Conservation (phyloP, 1,140 invertebrate genomes). For the Epicauta chinensis region DNA sequence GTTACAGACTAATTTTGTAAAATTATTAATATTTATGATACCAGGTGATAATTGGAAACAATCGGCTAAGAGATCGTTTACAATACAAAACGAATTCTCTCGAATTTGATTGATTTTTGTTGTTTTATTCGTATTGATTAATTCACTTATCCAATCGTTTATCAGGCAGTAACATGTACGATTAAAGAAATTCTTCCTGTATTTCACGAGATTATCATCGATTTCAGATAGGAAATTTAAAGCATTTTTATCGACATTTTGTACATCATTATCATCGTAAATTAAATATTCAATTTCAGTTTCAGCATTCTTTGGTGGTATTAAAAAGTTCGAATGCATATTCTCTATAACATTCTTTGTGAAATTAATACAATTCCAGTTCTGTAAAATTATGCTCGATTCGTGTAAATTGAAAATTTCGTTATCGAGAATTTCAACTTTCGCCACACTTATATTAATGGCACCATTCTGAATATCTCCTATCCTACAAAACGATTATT, state of each 20-base stretch:
- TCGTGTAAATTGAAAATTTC: slow-evolving; percentile 51
- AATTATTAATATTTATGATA: slow-evolving; percentile 56
- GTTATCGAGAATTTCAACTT: slow-evolving; percentile 54
- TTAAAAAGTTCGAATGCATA: slow-evolving; percentile 51
- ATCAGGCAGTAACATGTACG: slow-evolving; percentile 56
- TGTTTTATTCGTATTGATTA: slow-evolving; percentile 40
- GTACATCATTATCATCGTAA: slow-evolving; percentile 60
- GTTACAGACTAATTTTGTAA: slow-evolving; percentile 53
- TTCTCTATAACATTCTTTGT: slow-evolving; percentile 57
- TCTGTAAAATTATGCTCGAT: slow-evolving; percentile 51
- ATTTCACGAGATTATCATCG: slow-evolving; percentile 45
- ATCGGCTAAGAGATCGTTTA: slow-evolving; percentile 50
- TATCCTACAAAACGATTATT: slow-evolving; percentile 51
- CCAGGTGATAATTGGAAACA: slow-evolving; percentile 57
- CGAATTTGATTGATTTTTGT: slow-evolving; percentile 44
- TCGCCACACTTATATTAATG: slow-evolving; percentile 55
- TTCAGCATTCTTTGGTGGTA: slow-evolving; percentile 35
- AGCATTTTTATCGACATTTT: slow-evolving; percentile 46
- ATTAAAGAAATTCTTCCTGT: slow-evolving; percentile 57
- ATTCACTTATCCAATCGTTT: slow-evolving; percentile 47
- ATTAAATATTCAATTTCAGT: slow-evolving; percentile 43
- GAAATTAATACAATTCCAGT: slow-evolving; percentile 57
- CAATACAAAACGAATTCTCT: slow-evolving; percentile 56
- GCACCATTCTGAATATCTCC: slow-evolving; percentile 53
- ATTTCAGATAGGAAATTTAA: slow-evolving; percentile 52